phyloP scores from a whole-genome alignment of 2,113 vertebrate genomes.

The Hemicordylus capensis region DNA sequence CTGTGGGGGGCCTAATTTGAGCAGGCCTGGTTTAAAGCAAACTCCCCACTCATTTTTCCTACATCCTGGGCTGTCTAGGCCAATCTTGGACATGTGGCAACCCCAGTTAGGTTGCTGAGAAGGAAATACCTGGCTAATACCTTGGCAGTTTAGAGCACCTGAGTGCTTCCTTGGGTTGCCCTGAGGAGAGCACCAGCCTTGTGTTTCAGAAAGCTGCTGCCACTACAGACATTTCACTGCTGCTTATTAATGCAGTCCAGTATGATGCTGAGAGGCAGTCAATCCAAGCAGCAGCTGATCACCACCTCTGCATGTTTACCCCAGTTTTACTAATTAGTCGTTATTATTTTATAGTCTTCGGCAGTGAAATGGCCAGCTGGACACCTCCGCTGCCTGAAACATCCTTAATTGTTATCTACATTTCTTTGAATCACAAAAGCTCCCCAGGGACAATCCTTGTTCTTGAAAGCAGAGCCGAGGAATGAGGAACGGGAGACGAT shows the following conservation, averaged over 20 bases:
- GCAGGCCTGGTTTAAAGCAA: too few relatives aligned
- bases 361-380: conserved; percentile 15
- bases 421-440: conserved; percentile 47
- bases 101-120: too few relatives aligned
- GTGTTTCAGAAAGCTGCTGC: background rate
- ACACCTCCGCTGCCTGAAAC: background rate
- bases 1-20: too few relatives aligned
- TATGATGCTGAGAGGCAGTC: background rate
- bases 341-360: conserved; percentile 27
- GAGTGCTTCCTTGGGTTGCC: background rate
- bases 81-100: too few relatives aligned
- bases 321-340: conserved; percentile 24
- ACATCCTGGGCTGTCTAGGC: too few relatives aligned
- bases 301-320: conserved; percentile 5
- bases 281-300: background rate
- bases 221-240: background rate
- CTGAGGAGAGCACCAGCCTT: background rate
- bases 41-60: too few relatives aligned
- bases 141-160: background rate
- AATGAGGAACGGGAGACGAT: background rate
- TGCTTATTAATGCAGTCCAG: background rate
- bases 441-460: conserved; percentile 38
- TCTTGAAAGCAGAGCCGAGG: conserved; percentile 9
- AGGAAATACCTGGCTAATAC: background rate
- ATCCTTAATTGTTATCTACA: conserved; percentile 47